Base-by-base conservation (phyloP, 2,888 invertebrate genomes). In the Ischnus inquisitorius region DNA sequence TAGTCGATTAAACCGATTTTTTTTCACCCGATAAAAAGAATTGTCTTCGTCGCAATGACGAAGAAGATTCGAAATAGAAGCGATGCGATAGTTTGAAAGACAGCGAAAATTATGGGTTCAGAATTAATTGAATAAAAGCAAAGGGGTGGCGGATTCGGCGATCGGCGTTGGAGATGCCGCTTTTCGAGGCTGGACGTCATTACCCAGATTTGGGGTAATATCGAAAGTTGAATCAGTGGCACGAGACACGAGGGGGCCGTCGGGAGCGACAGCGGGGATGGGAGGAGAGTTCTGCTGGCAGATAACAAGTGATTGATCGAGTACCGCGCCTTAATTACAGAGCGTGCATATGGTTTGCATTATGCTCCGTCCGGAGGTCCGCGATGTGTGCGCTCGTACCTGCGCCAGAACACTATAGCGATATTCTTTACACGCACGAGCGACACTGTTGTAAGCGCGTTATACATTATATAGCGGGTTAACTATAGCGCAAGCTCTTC, bases 231-330 rank as follows among this genome's bases (percentile, higher is more conserved):
- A 81, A 69, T 74, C 74, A 48, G 54, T 43, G 67, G 54, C 75
- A 79, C 69, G 79, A 48, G 75, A 25, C 64, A 75, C 60, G 34
- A 60, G 10, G 62, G 48, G 39, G 60, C 46, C 69, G 41, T 34
- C 19, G 64, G 34, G n/a, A 79, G 46, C 22, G 72, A 60, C 71
- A 39, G 64, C 67, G 67, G 65, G 51, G 8, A 34, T 8, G 34
- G 51, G 68, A 25, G 16, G 46, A 64, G 28, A 67, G 68, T 39
- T 74, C 41, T 43, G 79, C 83, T 76, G n/a, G 51, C 43, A 69
- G 84, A 84, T 84, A 81, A 84, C 81, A 77, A 81, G 80, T 81
- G 84, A 84, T 84, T 81, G 84, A 84, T 84, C 78, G 84, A 84
- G 68, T 75, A 75, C 69, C 81, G 84, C 72, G 64, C 84, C 81